phyloP scores from a whole-genome alignment of 2,113 vertebrate species.

The Drymodes brunneopygia region DNA sequence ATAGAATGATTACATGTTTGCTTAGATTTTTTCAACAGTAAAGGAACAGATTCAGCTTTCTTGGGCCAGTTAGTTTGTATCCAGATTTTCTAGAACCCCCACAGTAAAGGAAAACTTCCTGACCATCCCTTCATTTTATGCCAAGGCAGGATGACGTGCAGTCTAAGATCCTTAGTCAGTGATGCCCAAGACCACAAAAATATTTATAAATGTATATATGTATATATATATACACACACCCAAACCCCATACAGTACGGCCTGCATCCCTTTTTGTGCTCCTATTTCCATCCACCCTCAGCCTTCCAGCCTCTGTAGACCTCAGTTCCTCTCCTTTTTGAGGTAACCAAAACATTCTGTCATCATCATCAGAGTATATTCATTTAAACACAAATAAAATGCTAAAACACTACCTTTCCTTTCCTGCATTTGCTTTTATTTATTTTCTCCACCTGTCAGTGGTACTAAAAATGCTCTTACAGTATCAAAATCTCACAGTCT shows the following conservation, averaged over 20 bases:
- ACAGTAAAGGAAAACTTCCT: not conserved
- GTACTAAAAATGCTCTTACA: not conserved
- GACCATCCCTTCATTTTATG: not conserved
- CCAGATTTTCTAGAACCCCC: not conserved
- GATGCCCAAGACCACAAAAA: not conserved
- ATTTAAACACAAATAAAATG: not conserved
- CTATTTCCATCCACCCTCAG: not conserved
- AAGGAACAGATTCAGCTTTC: not conserved
- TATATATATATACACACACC: not conserved
- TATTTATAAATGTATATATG: not conserved
- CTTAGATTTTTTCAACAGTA: not conserved
- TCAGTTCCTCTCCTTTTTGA: not conserved
- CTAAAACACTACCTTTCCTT: not conserved
- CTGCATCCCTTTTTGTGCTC: not conserved
- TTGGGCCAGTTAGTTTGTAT: not conserved
- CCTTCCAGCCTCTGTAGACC: not conserved
- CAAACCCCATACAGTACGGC: not conserved
- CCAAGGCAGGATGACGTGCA: not conserved
- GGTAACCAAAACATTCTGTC: not conserved
- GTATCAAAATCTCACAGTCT: not conserved
- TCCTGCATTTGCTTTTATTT: not conserved
- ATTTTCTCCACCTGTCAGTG: not conserved
- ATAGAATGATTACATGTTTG: rapidly evolving
- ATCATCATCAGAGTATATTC: not conserved
- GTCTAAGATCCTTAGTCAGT: not conserved